A percentile compares a stretch with the other conserved stretches of the same genome.
Conservation (phyloP, 2,888 invertebrate genomes). For the Beris chalybata region DNA sequence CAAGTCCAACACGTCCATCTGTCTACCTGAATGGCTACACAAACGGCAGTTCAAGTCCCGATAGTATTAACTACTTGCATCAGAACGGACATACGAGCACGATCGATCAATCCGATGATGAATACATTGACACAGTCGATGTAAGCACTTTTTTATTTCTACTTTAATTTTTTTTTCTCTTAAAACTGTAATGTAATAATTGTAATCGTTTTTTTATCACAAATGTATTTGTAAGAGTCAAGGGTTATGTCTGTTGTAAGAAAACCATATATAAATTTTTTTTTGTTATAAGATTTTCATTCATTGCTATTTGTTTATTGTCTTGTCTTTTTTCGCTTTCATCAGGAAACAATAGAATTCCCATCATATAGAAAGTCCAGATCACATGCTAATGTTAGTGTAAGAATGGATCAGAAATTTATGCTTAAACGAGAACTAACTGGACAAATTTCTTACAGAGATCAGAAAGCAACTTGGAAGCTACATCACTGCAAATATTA, state of each 20-base stretch:
- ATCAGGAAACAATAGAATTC: conserved; percentile 34
- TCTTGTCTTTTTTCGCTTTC: conserved; percentile 8
- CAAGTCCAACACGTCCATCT: conserved; percentile 59
- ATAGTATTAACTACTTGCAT: conserved; percentile 37
- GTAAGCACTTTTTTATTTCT: conserved; percentile 55
- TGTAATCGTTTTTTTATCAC: background rate
- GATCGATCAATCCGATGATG: conserved; percentile 62
- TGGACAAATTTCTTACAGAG: conserved; percentile 21
- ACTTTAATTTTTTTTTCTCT: background rate
- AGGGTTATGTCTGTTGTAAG: too few species aligned
- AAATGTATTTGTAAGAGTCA: too few species aligned
- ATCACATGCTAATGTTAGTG: conserved; percentile 30
- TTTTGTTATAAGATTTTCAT: background rate
- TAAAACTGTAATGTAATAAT: background rate
- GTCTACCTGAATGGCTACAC: conserved; percentile 19
- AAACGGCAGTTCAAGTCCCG: conserved; percentile 39
- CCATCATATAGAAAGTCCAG: conserved; percentile 32
- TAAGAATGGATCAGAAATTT: conserved; percentile 22
- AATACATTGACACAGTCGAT: conserved; percentile 81
- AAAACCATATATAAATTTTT: too few species aligned
- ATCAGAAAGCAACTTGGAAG: conserved; percentile 32
- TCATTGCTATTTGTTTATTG: background rate
- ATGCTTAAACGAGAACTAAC: background rate
- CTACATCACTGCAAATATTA: conserved; percentile 47
- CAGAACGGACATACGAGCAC: conserved; percentile 43